These are phyloP conservation scores for Dryococelus australis DNA, from an alignment of 2,888 invertebrate species.

Conservation along the genomic window DNA sequence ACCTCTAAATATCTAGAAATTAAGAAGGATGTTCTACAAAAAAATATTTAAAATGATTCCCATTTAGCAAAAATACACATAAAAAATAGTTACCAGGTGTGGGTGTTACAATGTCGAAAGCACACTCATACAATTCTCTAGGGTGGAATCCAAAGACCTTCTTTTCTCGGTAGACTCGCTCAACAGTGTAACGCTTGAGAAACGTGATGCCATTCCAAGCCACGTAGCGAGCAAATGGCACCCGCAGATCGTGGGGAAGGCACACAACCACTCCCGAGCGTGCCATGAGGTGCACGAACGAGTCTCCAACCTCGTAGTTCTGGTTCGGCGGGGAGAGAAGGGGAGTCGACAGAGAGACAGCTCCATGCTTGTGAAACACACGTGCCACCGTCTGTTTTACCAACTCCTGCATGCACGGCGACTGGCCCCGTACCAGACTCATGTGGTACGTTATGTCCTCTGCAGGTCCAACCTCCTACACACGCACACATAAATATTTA, in stretches of 20 bases:
- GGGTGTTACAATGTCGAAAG: constrained; percentile 90
- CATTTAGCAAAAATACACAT: too few relatives aligned
- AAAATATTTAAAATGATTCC: too few relatives aligned
- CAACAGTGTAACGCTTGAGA: constrained; percentile 85
- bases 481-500: too few relatives aligned
- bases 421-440: constrained; percentile 60
- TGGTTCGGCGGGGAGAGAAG: constrained; percentile 76
- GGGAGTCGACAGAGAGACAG: constrained; percentile 79
- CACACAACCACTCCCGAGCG: constrained; percentile 84
- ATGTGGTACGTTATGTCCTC: constrained; percentile 86
- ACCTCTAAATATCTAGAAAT: too few relatives aligned
- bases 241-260: constrained; percentile 83
- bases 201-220: constrained; percentile 80
- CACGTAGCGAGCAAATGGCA: constrained; percentile 82
- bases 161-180: constrained; percentile 84
- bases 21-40: too few relatives aligned
- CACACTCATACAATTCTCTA: constrained; percentile 87
- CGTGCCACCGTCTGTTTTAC: constrained; percentile 57
- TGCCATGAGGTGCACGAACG: constrained; percentile 83
- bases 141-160: constrained; percentile 82
- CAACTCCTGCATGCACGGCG: constrained; percentile 58
- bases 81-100: constrained; percentile 62
- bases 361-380: constrained; percentile 81
- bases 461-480: constrained; percentile 65
- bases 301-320: constrained; percentile 66